phyloP scores from a whole-genome alignment of 2,113 vertebrate genomes.

The Cacatua alba region DNA sequence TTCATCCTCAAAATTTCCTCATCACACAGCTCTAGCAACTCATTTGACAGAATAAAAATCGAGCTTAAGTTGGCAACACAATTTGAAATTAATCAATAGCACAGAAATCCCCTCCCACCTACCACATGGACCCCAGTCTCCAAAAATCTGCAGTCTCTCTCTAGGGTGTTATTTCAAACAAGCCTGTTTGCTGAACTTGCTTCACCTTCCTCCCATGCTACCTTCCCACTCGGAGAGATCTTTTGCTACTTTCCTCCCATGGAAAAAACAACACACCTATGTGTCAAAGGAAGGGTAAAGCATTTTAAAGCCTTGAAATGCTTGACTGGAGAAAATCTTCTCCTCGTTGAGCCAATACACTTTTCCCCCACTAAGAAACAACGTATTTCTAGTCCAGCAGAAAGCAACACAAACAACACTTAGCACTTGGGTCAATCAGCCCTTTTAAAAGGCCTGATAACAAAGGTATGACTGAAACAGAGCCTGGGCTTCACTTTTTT shows the following conservation, averaged over 20 bases:
- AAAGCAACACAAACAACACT: background rate
- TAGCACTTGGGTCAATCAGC: background rate
- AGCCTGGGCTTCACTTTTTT: background rate
- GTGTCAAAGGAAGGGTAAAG: background rate
- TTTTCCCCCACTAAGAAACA: background rate
- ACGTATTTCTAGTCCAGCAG: background rate
- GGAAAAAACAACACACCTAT: background rate
- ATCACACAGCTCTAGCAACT: background rate
- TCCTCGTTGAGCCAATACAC: background rate
- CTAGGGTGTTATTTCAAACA: background rate
- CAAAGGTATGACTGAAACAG: background rate
- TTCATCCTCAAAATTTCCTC: background rate
- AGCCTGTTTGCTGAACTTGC: background rate
- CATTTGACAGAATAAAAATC: slow-evolving; percentile 9
- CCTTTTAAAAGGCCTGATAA: background rate
- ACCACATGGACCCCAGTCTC: slow-evolving; percentile 24
- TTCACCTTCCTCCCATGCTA: background rate
- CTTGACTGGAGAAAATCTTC: background rate
- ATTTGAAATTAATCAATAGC: slow-evolving; percentile 42
- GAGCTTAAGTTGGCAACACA: background rate
- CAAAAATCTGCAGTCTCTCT: background rate
- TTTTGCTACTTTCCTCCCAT: background rate
- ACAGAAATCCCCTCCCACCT: slow-evolving; percentile 42
- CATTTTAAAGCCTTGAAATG: background rate
- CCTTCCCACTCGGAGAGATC: background rate